Conservation (phyloP, 1,140 invertebrate species). For the Drosophila rufa region DNA sequence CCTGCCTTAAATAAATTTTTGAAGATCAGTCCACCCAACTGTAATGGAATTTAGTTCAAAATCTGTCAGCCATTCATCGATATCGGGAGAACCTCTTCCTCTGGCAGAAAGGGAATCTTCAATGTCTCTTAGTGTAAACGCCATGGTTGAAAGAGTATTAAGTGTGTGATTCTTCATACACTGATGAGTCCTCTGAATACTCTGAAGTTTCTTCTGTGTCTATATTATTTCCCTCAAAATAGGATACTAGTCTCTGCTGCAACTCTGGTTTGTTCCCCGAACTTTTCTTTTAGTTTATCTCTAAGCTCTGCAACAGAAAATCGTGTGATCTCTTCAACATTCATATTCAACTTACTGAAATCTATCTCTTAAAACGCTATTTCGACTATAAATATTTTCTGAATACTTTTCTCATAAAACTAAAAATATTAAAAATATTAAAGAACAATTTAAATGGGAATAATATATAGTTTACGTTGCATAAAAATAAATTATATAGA, state of each 20-base stretch:
- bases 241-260: background rate
- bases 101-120: constrained; percentile 1
- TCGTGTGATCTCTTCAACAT: constrained; percentile 1
- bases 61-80: constrained; percentile 5
- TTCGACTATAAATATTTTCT: too few species aligned
- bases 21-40: constrained; percentile 8
- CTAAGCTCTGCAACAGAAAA: background rate
- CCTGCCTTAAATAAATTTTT: constrained; percentile 9
- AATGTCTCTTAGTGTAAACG: background rate
- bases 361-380: too few species aligned
- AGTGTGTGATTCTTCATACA: background rate
- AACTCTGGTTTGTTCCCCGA: background rate
- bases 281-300: background rate
- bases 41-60: constrained; percentile 11
- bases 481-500: background rate
- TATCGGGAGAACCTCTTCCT: background rate
- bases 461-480: background rate
- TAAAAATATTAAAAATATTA: background rate
- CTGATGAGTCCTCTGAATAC: background rate
- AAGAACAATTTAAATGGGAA: background rate
- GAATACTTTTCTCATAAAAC: background rate
- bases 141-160: too few species aligned
- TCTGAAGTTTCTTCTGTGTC: background rate
- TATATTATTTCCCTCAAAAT: background rate
- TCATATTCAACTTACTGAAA: background rate